Percentiles rank a stretch among this genome's conserved stretches.
phyloP scores from a whole-genome alignment of 2,113 vertebrate genomes.

The Gobiocypris rarus region DNA sequence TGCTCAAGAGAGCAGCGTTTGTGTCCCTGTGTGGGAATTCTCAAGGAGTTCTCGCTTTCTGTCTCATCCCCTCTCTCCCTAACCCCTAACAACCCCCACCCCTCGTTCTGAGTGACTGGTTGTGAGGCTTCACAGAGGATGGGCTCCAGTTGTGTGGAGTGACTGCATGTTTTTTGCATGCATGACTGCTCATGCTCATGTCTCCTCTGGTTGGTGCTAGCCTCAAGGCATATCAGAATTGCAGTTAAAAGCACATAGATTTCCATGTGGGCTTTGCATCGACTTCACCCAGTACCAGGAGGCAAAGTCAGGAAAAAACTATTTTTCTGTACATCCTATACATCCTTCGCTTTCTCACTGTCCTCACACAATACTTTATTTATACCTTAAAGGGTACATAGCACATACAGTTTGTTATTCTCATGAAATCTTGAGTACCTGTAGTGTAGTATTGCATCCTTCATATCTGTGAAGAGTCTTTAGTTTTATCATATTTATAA shows the following conservation, averaged over 20 bases:
- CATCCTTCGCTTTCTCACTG: neutral
- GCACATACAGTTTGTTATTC: no score
- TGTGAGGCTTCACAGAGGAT: conserved; percentile 36
- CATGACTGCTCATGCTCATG: conserved; percentile 35
- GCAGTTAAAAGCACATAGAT: conserved; percentile 37
- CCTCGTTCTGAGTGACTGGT: neutral
- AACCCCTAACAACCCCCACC: neutral
- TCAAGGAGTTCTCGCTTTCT: neutral
- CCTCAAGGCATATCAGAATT: conserved; percentile 31
- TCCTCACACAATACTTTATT: no score
- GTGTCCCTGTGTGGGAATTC: conserved; percentile 25
- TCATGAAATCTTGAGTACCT: no score
- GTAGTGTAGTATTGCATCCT: no score
- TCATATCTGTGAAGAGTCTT: no score
- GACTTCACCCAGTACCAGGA: neutral
- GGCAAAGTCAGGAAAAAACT: neutral
- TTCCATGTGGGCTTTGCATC: conserved; percentile 23
- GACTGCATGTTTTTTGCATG: conserved; percentile 45
- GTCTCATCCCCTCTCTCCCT: neutral
- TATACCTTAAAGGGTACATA: no score
- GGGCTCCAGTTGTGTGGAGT: conserved; percentile 22
- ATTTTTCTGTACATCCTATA: neutral
- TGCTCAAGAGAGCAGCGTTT: neutral
- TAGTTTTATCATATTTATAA: no score
- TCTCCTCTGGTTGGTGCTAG: conserved; percentile 44